Base-by-base conservation (phyloP, 35 echinoderm and acorn worm genomes). In the Ophiothrix spiculata region DNA sequence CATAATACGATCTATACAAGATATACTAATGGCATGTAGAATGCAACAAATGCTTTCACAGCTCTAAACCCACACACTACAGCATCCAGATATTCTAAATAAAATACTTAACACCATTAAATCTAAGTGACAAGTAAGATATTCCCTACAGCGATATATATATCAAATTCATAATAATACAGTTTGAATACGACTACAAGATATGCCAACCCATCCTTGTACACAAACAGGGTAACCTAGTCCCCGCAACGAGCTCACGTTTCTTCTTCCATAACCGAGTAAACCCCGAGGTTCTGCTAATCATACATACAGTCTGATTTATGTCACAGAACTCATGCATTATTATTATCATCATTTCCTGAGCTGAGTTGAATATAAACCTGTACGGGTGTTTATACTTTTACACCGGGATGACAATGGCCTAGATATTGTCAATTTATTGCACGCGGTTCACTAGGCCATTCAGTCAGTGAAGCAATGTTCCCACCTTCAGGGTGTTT, bases 391-490 rank as follows among this genome's bases (percentile, higher is more conserved):
- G 60, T 69, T 69, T 69, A 69, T 69, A 69, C 29, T 69, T 25
- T 49, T 69, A 28, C 60, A 69, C 42, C 17, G 60, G 60, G 60
- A 15, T 10, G 60, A 69, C 60, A 69, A 69, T 69, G 60, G 42
- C 60, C 60, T 69, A 69, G 60, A 69, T 69, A 25, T 28, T 10
- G 60, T 69, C 23, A 69, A 69, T 69, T 69, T 69, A 69, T 69
- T 69, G 6, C 25, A 69, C n/a, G n/a, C n/a, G n/a, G 60, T 69
- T 69, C 60, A 69, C 60, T 10, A 2, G 60, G 60, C 60, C 29
- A 69, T 69, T 69, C 60, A 69, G 60, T 10, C 60, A 69, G 3
- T n/a, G n/a, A n/a, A n/a, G n/a, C n/a, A n/a, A n/a, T n/a, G n/a
- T n/a, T n/a, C n/a, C n/a, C n/a, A n/a, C n/a, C n/a, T n/a, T n/a